A percentile compares a stretch with the other conserved stretches of the same genome.
phyloP scores from a whole-genome alignment of 2,113 vertebrate species.

The Gymnocephalus cernua region DNA sequence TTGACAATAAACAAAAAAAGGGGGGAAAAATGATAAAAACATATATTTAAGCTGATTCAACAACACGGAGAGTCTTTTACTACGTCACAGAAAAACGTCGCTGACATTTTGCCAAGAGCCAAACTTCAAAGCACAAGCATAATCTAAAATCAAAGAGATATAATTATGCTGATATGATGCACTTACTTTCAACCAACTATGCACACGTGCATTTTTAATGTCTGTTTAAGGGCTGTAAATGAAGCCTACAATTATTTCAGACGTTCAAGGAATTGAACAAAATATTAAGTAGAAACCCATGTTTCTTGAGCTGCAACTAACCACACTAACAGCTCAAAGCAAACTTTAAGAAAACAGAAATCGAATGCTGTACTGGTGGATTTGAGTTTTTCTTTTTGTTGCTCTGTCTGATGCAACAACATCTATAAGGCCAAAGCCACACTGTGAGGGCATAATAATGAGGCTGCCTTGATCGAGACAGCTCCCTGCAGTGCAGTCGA shows the following conservation, averaged over 20 bases:
- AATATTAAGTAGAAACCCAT: constrained; percentile 1
- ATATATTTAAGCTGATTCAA: constrained; percentile 3
- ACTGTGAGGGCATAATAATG: constrained; percentile 61
- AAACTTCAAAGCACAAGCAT: constrained; percentile 66
- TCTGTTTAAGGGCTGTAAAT: constrained; percentile 46
- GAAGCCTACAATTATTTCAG: constrained; percentile 31
- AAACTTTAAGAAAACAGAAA: constrained; percentile 35
- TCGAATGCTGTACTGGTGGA: constrained; percentile 22
- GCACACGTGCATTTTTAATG: constrained; percentile 60
- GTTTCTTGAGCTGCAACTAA: constrained; percentile 38
- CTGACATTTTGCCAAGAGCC: constrained; percentile 47
- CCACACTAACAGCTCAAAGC: constrained; percentile 46
- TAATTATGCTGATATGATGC: constrained; percentile 58
- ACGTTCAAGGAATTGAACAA: constrained; percentile 16
- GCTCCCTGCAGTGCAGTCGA: constrained; percentile 43
- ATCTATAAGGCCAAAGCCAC: constrained; percentile 43
- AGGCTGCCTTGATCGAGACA: constrained; percentile 30
- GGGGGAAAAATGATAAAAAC: background rate
- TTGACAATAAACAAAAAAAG: background rate
- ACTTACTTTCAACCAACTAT: constrained; percentile 47
- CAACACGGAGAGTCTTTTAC: constrained; percentile 13
- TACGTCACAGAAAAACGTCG: background rate
- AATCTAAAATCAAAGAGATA: constrained; percentile 67
- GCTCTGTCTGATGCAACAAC: constrained; percentile 55
- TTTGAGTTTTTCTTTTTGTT: constrained; percentile 31